phyloP scores from a whole-genome alignment of 2,888 invertebrate genomes.

The Caenorhabditis sp. region DNA sequence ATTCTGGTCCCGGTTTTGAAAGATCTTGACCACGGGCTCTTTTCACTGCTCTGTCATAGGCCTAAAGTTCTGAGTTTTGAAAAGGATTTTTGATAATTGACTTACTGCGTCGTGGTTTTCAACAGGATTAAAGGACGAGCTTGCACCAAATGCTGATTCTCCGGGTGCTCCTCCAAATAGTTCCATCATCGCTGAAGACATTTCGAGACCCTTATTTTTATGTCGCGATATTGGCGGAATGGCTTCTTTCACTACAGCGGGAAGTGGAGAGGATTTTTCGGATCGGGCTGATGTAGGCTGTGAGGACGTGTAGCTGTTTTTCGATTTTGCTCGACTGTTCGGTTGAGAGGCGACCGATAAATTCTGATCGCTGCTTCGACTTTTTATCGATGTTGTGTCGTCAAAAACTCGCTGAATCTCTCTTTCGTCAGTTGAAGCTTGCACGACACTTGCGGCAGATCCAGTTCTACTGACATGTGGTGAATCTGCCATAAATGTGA shows the following conservation, averaged over 20 bases:
- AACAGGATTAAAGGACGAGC: background rate
- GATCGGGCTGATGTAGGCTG: constrained; percentile 49
- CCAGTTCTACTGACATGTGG: constrained; percentile 19
- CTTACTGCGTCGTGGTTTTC: constrained; percentile 17
- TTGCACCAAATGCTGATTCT: constrained; percentile 7
- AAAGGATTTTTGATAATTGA: background rate
- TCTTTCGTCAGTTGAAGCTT: background rate
- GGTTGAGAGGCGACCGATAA: constrained; percentile 2
- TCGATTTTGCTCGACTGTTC: constrained; percentile 3
- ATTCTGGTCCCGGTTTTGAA: constrained; percentile 38
- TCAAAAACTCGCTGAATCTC: constrained; percentile 15
- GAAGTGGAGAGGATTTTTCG: constrained; percentile 56
- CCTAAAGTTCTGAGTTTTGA: background rate
- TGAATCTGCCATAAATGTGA: constrained; percentile 29
- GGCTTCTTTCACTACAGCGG: constrained; percentile 31
- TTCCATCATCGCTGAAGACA: constrained; percentile 53
- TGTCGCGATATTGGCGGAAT: constrained; percentile 43
- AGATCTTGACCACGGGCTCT: constrained; percentile 13
- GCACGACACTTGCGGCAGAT: constrained; percentile 2
- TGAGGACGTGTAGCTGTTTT: constrained; percentile 10
- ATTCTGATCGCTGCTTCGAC: constrained; percentile 17
- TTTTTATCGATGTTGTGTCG: constrained; percentile 12
- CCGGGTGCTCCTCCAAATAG: background rate
- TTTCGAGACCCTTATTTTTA: constrained; percentile 55
- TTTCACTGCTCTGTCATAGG: constrained; percentile 10